Conservation (phyloP, 2,797 vertebrate species). For the Dromococcyx pavoninus region DNA sequence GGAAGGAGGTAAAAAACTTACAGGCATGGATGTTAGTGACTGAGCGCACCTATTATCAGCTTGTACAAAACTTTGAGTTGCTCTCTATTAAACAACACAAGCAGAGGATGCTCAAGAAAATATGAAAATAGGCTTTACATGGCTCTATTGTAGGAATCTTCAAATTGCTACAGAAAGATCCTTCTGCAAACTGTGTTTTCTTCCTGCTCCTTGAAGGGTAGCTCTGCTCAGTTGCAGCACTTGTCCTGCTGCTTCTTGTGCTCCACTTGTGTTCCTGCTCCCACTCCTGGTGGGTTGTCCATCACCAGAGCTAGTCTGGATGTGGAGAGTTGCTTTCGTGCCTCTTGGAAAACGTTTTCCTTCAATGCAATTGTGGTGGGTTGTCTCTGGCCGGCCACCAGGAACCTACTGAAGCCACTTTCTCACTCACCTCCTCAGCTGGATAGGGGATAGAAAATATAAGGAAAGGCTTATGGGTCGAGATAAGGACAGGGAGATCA, state of each 20-base stretch:
- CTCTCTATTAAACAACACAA: neutral
- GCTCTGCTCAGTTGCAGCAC: neutral
- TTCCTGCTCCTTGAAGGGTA: neutral
- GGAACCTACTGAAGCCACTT: neutral
- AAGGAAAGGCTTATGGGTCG: neutral
- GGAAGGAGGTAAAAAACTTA: neutral
- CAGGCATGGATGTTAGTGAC: neutral
- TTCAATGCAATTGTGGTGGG: neutral
- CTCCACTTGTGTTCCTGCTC: neutral
- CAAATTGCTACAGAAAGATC: neutral
- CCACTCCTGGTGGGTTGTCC: rapidly evolving
- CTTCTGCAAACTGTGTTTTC: neutral
- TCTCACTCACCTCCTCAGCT: neutral
- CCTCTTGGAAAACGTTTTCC: neutral
- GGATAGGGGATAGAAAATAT: neutral
- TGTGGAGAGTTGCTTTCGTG: rapidly evolving
- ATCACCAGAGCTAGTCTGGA: neutral
- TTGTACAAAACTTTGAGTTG: neutral
- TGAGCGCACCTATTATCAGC: neutral
- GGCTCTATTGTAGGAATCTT: neutral
- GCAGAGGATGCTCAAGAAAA: neutral
- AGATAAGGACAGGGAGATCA: neutral
- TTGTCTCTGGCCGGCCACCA: neutral
- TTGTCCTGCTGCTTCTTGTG: neutral
- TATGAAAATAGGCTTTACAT: neutral